Conservation (phyloP, 2,113 vertebrate genomes). For the Otis tarda region DNA sequence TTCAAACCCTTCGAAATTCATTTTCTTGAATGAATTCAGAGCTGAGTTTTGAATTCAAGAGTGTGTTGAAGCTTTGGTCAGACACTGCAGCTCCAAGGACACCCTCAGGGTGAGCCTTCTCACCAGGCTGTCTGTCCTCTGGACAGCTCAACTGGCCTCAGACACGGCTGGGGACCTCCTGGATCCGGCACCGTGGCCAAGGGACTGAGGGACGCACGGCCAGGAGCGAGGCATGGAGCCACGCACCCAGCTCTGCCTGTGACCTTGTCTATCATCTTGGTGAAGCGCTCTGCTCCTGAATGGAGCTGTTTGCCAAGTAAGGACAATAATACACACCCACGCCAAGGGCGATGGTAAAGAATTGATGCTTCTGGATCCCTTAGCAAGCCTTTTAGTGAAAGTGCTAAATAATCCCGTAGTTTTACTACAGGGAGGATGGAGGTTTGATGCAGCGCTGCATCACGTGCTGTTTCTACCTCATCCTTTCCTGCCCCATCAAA, state of each 20-base stretch:
- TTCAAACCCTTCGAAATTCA: too few relatives aligned
- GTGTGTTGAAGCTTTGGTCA: background rate
- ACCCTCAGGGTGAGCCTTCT: background rate
- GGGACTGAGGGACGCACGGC: background rate
- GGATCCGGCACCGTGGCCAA: background rate
- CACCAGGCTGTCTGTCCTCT: background rate
- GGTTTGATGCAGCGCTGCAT: background rate
- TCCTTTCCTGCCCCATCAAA: background rate
- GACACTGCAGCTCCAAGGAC: background rate
- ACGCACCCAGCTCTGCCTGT: background rate
- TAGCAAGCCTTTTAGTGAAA: background rate
- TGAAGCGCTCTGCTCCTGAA: too few relatives aligned
- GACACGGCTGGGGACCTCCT: too few relatives aligned
- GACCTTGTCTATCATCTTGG: background rate
- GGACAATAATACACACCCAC: background rate
- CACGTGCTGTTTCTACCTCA: background rate
- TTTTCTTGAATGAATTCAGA: too few relatives aligned
- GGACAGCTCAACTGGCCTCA: accelerated
- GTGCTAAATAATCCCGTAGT: background rate
- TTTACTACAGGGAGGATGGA: background rate
- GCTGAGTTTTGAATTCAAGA: background rate
- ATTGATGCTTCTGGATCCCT: background rate
- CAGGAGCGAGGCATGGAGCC: background rate
- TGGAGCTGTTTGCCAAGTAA: background rate
- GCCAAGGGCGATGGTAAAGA: background rate